These are phyloP conservation scores for Trematomus loennbergii DNA, from an alignment of 2,113 vertebrate species.

Conservation along the genomic window DNA sequence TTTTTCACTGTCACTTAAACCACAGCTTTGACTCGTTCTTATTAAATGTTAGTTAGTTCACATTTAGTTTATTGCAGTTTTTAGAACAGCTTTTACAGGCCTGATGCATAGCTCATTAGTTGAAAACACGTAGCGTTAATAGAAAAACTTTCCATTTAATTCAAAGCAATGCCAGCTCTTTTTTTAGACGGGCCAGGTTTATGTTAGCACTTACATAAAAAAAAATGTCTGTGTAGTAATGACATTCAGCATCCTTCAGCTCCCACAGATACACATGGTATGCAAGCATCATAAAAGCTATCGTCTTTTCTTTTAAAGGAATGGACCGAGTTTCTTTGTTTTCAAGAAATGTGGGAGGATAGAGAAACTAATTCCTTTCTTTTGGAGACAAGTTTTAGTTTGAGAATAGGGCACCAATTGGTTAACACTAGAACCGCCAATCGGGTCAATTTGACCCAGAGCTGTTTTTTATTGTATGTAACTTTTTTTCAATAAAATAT, in stretches of 20 bases:
- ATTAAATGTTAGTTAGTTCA: conserved; percentile 30
- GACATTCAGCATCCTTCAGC: conserved; percentile 41
- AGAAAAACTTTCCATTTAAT: conserved; percentile 23
- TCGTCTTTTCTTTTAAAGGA: conserved; percentile 18
- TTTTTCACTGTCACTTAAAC: conserved; percentile 19
- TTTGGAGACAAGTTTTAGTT: conserved; percentile 13
- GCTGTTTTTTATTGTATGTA: no score
- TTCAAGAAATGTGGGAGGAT: conserved; percentile 20
- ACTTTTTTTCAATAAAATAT: no score
- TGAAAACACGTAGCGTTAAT: conserved; percentile 17
- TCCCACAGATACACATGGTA: conserved; percentile 34
- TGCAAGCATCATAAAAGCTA: conserved; percentile 40
- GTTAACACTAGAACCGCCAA: no score
- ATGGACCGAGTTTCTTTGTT: conserved; percentile 30
- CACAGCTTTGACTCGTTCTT: conserved; percentile 13
- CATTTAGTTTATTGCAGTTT: conserved; percentile 17
- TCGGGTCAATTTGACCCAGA: no score
- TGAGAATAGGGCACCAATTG: conserved; percentile 22
- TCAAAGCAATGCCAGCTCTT: conserved; percentile 33
- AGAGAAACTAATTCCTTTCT: conserved; percentile 32
- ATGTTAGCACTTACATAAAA: conserved; percentile 64
- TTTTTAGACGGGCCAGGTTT: conserved; percentile 56
- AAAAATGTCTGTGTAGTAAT: conserved; percentile 35
- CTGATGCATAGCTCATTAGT: conserved; percentile 44
- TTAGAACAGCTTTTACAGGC: conserved; percentile 19